A percentile compares a stretch with the other conserved stretches of the same genome.
These are phyloP conservation scores for Homarus gammarus DNA, from an alignment of 2,888 invertebrate genomes.

Conservation along the genomic window DNA sequence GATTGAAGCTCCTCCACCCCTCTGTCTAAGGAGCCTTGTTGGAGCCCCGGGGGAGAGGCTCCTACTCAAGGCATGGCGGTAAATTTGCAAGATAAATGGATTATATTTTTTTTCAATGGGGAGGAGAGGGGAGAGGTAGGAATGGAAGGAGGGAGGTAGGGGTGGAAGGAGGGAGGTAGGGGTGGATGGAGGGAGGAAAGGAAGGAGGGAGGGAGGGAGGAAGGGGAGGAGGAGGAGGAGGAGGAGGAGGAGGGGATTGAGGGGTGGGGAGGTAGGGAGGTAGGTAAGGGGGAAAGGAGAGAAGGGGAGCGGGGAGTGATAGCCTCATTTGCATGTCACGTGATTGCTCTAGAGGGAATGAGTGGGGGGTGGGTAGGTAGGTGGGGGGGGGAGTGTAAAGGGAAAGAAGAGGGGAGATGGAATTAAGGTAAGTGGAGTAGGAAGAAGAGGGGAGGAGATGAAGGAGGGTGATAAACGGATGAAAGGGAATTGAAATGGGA, in stretches of 20 bases:
- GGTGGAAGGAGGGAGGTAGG: neutral
- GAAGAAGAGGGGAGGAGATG: neutral
- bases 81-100: constrained; percentile 20
- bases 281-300: neutral
- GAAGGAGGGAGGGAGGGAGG: too few relatives aligned
- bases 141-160: neutral
- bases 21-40: neutral
- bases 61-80: neutral
- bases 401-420: neutral
- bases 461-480: too few relatives aligned
- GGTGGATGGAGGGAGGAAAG: neutral
- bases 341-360: neutral
- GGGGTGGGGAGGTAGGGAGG: neutral
- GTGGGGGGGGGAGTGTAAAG: neutral
- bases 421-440: neutral
- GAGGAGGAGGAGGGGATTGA: neutral
- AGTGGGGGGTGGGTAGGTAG: neutral
- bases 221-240: neutral
- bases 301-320: neutral
- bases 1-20: neutral
- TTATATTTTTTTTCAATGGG: neutral
- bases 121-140: too few relatives aligned
- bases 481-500: neutral
- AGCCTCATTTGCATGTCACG: constrained; percentile 9
- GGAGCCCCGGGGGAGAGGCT: neutral